Base-by-base conservation (phyloP, 2,888 invertebrate species). In the Synergus gifuensis region DNA sequence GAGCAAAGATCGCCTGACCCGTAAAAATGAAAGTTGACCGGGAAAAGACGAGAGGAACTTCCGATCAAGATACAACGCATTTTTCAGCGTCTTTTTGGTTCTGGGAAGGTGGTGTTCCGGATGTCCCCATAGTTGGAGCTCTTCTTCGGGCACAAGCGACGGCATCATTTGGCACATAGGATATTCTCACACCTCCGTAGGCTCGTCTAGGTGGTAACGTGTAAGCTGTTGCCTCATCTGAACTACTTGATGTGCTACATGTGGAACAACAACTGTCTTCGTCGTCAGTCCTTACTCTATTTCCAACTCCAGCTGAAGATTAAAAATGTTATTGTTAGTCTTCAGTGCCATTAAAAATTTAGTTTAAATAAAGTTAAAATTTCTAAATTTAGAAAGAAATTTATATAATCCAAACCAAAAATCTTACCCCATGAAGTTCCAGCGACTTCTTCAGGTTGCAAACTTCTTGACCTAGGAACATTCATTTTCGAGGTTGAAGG, bases 91-190 rank as follows among this genome's bases (percentile, higher is more conserved):
- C 95, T 88, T 95, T 95, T 80, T 93, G 93, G 49, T 87, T 87
- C 76, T 89, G 89, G 78, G 80, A 86, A 79, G 86, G 54, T 11
- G 87, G 80, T 14, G 88, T 81, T 22, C 85, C 81, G 58, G 89
- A 85, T 2, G 87, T 84, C 44, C 66, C 77, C 1, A 44, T 14
- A 8, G 69, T 28, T 18, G 88, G 86, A 85, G 96, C 94, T 78
- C 96, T 94, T 82, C 96, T 94, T 86, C 95, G 94, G 76, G 97
- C 97, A 89, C 96, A 96, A 79, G 97, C 97, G 76, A 98, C 94
- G 7, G 97, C 96, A 92, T 98, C 98, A 92, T 98, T 98, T 86
- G 98, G 98, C 84, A 98, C 98, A 93, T 98, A 98, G 12, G 98
- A 97, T 88, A 98, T 97, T 85, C 98, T 93, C 16, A 98, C 97